Base-by-base conservation (phyloP, 2,113 vertebrate genomes). In the Donacobius atricapilla region DNA sequence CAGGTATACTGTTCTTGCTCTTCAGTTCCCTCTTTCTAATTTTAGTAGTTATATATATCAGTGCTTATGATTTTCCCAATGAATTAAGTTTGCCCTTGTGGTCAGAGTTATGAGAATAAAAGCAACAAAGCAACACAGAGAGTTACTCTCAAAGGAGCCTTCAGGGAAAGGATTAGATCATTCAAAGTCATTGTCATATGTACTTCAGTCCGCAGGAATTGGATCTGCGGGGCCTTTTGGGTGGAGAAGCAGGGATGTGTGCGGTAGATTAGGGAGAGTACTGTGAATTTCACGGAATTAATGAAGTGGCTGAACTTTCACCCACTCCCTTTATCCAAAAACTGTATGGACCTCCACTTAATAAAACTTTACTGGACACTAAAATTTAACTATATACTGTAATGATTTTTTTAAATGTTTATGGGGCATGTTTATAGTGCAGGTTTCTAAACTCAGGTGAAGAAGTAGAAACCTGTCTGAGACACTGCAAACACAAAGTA, bases 321-420 rank as follows among this genome's bases (percentile, higher is more conserved):
- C 40, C 31, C 6, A 8, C 37, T 35, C 15, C 18, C 30, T 24
- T 72, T 77, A 48, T 33, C 27, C 37, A 91, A 75, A 83, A 90
- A 13, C 63, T 54, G 6, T 15, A 10, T 21, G 33, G 39, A 21
- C 30, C 31, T n/a, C 6, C 0, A 40, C 61, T 90, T 77, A 27
- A 24, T 0, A 3, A 27, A 15, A 15, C 63, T 87, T 58, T 12
- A 45, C 16, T 15, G 33, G 42, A 35, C 15, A 17, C 18, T 28
- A 35, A 42, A 15, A 65, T 39, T 21, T 68, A 60, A 81, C 30
- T 42, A 2, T 3, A 19, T 35, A 6, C 37, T 87, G 18, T 87
- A 75, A 63, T 0, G 0, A 1, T 44, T 73, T 53, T 53, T 91
- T 42, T 30, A 1, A 33, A 9, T 50, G 15, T 71, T 90, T 79